A percentile compares a stretch with the other conserved stretches of the same genome.
Evolutionary conservation across 2,797 vertebrate genomes (phyloP).

Genomic region (Hemibagrus guttatus): DNA sequence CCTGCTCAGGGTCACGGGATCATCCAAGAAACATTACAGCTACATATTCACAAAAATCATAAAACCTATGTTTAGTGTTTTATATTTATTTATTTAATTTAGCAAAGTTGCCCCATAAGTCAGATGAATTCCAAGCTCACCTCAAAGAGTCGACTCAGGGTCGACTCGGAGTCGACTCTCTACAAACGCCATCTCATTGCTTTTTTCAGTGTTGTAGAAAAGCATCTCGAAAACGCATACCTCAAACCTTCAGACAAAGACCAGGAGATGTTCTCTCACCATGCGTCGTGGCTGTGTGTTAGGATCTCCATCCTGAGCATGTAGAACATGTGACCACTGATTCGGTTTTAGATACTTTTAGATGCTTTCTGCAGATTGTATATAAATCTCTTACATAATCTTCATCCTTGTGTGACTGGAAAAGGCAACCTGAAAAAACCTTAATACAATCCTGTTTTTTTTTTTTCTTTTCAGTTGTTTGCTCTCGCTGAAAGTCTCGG

Average conservation of each 20-base stretch:
- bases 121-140: too few relatives aligned
- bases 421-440: not conserved
- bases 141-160: too few relatives aligned
- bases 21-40: too few relatives aligned
- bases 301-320: not conserved
- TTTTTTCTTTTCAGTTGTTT: constrained; percentile 77
- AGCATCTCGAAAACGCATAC: not conserved
- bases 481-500: constrained; percentile 89
- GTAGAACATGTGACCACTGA: not conserved
- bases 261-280: not conserved
- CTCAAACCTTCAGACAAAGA: not conserved
- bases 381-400: not conserved
- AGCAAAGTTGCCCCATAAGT: too few relatives aligned
- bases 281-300: not conserved
- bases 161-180: too few relatives aligned
- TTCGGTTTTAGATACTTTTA: not conserved
- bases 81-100: too few relatives aligned
- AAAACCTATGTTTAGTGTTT: too few relatives aligned
- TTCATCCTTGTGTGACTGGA: not conserved
- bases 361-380: not conserved
- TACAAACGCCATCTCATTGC: too few relatives aligned
- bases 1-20: too few relatives aligned
- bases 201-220: not conserved
- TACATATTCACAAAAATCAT: too few relatives aligned
- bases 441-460: not conserved